phyloP scores from a whole-genome alignment of 2,113 vertebrate genomes.

The Gadus chalcogrammus region DNA sequence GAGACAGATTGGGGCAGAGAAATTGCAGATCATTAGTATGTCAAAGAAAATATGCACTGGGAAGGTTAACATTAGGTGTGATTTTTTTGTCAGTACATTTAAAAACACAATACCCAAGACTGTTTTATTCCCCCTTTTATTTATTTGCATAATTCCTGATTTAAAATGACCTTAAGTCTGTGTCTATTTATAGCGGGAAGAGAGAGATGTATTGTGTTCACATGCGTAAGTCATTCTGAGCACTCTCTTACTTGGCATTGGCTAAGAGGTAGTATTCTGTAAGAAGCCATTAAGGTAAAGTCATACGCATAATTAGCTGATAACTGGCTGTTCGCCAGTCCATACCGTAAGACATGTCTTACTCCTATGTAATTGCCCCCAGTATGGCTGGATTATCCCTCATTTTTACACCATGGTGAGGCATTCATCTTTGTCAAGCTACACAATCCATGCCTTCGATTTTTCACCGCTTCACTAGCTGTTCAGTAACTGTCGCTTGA shows the following conservation, averaged over 20 bases:
- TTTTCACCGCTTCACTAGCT: constrained; percentile 46
- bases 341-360: constrained; percentile 39
- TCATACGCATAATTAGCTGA: constrained; percentile 56
- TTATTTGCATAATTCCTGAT: too few species aligned
- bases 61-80: too few species aligned
- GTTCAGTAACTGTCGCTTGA: constrained; percentile 29
- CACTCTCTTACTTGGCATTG: constrained; percentile 23
- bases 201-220: constrained; percentile 9
- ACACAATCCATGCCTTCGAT: constrained; percentile 1
- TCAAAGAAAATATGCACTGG: too few species aligned
- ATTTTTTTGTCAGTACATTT: too few species aligned
- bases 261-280: constrained; percentile 32
- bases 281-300: constrained; percentile 49
- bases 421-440: constrained; percentile 41
- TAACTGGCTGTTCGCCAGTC: constrained; percentile 45
- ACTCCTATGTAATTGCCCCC: constrained; percentile 52
- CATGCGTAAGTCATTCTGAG: constrained; percentile 22
- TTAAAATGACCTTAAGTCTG: too few species aligned
- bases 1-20: too few species aligned
- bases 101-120: too few species aligned
- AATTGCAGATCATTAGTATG: too few species aligned
- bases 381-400: constrained; percentile 38
- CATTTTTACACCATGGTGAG: constrained; percentile 54
- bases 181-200: too few species aligned
- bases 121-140: too few species aligned